Base-by-base conservation (phyloP, 2,797 vertebrate species). In the Anguilla anguilla region DNA sequence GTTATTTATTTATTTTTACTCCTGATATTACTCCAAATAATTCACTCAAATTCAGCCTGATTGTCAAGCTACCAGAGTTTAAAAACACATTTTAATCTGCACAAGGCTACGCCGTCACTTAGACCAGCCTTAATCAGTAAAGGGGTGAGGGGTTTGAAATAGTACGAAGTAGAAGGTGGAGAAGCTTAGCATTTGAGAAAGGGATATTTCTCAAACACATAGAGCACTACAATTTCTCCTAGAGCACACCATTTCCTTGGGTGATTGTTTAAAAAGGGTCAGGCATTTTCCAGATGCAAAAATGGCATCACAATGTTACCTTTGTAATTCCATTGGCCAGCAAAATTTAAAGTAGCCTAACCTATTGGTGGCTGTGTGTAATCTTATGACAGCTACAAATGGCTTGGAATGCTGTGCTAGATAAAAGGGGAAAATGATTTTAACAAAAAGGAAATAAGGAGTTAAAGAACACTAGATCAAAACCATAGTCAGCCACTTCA, bases 311-410 rank as follows among this genome's bases (percentile, higher is more conserved):
- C 31, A 19, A 79, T 46, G 35, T 39, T 79, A 46, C 19, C 35
- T 39, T 43, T 25, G 84, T 88, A 35, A 55, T 85, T 83, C 86
- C 83, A 85, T 89, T 88, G 88, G 87, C 88, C 89, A 86, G 49
- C 49, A 85, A 89, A 89, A 91, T 91, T 89, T 88, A 88, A 90
- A 85, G 49, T 88, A 49, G 83, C 28, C 82, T 86, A 83, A 86
- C 86, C 49, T 81, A 69, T 74, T 53, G 15, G 86, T 81, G 82
- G 35, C 35, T 49, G 28, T 39, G 13, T 49, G 55, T 43, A 57
- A 87, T 79, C 3, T 46, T 46, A 28, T 72, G 69, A 72, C 6
- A 72, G 28, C 69, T 72, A 72, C 69, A 72, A 72, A 35, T 79
- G 13, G 39, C 72, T 77, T 13, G 4, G 35, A 39, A 3, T 79